phyloP scores from a whole-genome alignment of 30 jellyfish, hydroid and myxozoan genomes.

The Catostylus mosaicus region DNA sequence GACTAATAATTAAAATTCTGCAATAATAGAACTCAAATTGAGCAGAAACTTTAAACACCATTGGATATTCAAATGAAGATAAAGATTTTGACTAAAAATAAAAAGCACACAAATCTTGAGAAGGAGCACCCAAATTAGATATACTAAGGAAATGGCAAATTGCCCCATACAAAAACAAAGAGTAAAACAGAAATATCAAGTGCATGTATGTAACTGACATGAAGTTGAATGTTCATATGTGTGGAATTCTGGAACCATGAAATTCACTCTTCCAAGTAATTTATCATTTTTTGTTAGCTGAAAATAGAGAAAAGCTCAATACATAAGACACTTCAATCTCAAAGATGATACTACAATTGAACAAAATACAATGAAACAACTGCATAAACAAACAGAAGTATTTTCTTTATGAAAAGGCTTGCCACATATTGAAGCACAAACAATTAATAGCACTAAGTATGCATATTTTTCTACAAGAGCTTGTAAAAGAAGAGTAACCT shows the following conservation, averaged over 20 bases:
- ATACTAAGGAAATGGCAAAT: not conserved
- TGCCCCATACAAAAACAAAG: not conserved
- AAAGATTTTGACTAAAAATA: too few relatives aligned
- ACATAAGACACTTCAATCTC: not conserved
- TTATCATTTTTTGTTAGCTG: conserved; percentile 16
- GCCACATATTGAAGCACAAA: not conserved
- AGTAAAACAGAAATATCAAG: not conserved
- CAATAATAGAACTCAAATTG: not conserved
- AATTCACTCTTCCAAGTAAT: conserved; percentile 13
- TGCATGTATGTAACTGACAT: conserved; percentile 27
- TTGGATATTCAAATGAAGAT: not conserved
- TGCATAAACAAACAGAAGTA: not conserved
- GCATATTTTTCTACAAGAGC: too few relatives aligned
- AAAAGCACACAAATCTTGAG: not conserved
- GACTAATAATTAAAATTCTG: not conserved
- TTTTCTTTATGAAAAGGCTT: not conserved
- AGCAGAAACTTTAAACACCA: not conserved
- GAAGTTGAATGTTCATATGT: conserved; percentile 56
- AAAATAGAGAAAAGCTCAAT: not conserved
- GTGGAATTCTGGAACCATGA: conserved; percentile 46
- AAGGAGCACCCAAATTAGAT: not conserved
- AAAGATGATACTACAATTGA: not conserved
- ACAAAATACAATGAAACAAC: conserved; percentile 1
- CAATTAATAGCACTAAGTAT: not conserved
- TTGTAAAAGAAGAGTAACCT: not conserved